phyloP scores from a whole-genome alignment of 2,113 vertebrate genomes.

The Syrrhaptes paradoxus region DNA sequence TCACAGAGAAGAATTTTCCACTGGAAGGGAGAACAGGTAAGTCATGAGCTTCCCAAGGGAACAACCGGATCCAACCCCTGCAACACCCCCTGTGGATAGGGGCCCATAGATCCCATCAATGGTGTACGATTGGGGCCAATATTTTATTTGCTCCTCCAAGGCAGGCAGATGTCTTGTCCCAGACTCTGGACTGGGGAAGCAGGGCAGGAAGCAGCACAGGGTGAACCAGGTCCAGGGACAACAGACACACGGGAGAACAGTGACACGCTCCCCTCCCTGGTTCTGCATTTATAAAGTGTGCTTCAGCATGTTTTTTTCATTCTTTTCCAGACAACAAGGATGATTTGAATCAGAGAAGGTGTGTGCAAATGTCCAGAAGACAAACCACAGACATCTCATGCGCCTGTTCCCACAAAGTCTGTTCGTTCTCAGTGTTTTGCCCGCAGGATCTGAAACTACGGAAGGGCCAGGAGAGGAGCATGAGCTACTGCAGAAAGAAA shows the following conservation, averaged over 20 bases:
- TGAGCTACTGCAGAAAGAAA: not conserved
- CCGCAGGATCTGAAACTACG: not conserved
- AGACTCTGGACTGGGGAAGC: not conserved
- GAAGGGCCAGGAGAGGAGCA: not conserved
- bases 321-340: not conserved
- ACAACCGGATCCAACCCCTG: not conserved
- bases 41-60: not conserved
- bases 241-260: not conserved
- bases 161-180: too few relatives aligned
- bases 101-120: not conserved
- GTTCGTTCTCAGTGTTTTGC: not conserved
- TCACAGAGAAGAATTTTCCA: conserved; percentile 89
- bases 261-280: not conserved
- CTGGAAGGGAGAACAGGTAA: conserved; percentile 65
- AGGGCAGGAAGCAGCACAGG: not conserved
- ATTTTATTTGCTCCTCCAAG: not conserved
- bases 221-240: not conserved
- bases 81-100: not conserved
- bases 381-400: not conserved
- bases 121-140: rapidly evolving
- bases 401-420: not conserved
- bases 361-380: not conserved
- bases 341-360: not conserved
- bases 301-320: not conserved
- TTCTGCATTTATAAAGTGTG: not conserved